phyloP scores from a whole-genome alignment of 2,888 invertebrate genomes.

The Axea sp. region DNA sequence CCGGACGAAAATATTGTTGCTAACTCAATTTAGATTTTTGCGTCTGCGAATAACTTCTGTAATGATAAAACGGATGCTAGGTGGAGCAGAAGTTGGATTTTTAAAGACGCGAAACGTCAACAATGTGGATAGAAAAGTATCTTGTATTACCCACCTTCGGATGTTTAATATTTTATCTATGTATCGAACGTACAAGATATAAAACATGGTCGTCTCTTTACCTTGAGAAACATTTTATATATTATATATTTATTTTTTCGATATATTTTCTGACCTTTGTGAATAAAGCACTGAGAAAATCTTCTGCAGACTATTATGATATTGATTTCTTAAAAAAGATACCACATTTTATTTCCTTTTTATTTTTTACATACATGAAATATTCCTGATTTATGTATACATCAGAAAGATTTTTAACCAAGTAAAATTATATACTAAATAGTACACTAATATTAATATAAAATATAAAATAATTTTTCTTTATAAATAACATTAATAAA shows the following conservation, averaged over 20 bases:
- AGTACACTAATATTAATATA: too few species aligned
- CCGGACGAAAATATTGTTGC: conserved; percentile 32
- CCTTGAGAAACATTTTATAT: conserved; percentile 24
- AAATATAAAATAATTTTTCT: too few species aligned
- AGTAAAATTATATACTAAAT: too few species aligned
- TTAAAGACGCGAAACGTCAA: conserved; percentile 32
- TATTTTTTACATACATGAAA: too few species aligned
- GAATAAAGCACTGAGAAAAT: too few species aligned
- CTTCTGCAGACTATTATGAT: too few species aligned
- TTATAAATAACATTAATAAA: too few species aligned
- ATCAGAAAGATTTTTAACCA: too few species aligned
- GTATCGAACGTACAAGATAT: conserved; percentile 21
- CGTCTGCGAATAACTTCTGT: conserved; percentile 22
- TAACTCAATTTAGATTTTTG: conserved; percentile 43
- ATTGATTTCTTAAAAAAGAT: too few species aligned
- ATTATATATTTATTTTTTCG: conserved; percentile 15
- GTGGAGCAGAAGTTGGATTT: conserved; percentile 22
- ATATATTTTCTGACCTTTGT: conserved; percentile 19
- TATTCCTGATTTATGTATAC: too few species aligned
- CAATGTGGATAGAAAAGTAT: conserved; percentile 24
- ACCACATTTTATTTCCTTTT: too few species aligned
- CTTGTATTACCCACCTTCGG: conserved; percentile 14
- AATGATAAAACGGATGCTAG: conserved; percentile 18
- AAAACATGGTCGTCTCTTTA: conserved; percentile 12
- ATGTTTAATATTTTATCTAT: conserved; percentile 44